These are phyloP conservation scores for Andrena dorsata DNA, from an alignment of 2,888 invertebrate species.

Conservation along the genomic window DNA sequence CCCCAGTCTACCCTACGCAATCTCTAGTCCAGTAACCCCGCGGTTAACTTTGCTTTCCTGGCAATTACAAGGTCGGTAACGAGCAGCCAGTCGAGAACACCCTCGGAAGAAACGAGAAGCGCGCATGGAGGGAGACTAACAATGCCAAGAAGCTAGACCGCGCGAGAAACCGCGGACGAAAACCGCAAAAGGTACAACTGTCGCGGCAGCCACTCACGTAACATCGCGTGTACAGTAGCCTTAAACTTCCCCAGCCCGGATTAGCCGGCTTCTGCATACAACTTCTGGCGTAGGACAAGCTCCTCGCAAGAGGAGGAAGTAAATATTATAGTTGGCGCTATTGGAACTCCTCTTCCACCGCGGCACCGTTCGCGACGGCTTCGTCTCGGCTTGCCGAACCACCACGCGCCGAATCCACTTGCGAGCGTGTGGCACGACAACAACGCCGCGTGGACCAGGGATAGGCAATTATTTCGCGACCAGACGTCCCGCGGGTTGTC, in stretches of 20 bases:
- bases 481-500: constrained; percentile 18
- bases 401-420: neutral
- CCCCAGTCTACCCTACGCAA: neutral
- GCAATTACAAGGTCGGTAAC: constrained; percentile 15
- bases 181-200: constrained; percentile 66
- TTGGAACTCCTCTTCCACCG: constrained; percentile 31
- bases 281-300: constrained; percentile 22
- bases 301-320: constrained; percentile 22
- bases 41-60: neutral
- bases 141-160: constrained; percentile 53
- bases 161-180: constrained; percentile 63
- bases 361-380: constrained; percentile 9
- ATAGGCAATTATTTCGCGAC: constrained; percentile 43
- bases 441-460: neutral
- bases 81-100: neutral
- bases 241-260: constrained; percentile 46
- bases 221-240: constrained; percentile 67
- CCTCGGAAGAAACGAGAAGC: neutral
- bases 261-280: constrained; percentile 42
- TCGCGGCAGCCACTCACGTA: constrained; percentile 66
- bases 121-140: constrained; percentile 37
- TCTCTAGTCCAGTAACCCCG: neutral
- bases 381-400: neutral
- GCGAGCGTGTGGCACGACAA: constrained; percentile 18
- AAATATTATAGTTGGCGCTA: constrained; percentile 30